A percentile compares a stretch with the other conserved stretches of the same genome.
phyloP scores from a whole-genome alignment of 2,888 invertebrate genomes.

The Prenolepis imparis region DNA sequence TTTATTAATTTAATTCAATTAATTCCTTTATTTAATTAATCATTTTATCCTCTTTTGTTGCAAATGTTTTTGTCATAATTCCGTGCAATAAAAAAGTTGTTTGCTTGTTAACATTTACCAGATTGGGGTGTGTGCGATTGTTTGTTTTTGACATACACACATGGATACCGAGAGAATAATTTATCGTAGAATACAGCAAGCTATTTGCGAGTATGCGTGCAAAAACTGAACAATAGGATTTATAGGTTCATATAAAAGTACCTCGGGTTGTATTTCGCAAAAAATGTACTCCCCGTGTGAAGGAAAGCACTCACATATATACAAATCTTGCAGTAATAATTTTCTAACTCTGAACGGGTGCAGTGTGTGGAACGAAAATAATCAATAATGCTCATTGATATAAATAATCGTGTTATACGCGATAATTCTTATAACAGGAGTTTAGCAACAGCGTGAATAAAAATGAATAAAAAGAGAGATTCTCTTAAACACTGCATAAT shows the following conservation, averaged over 20 bases:
- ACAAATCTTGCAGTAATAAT: slow-evolving; percentile 5
- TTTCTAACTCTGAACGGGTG: neutral
- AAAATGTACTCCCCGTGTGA: slow-evolving; percentile 6
- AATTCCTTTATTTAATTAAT: slow-evolving; percentile 34
- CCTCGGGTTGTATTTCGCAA: slow-evolving; percentile 18
- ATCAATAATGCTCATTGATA: slow-evolving; percentile 19
- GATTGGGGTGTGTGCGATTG: slow-evolving; percentile 25
- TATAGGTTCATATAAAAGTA: slow-evolving; percentile 30
- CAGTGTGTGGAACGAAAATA: neutral
- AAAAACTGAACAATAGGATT: slow-evolving; percentile 41
- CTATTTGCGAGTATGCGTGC: slow-evolving; percentile 4
- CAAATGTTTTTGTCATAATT: neutral
- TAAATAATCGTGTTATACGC: neutral
- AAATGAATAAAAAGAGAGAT: neutral
- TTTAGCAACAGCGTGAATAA: neutral
- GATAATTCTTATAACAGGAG: neutral
- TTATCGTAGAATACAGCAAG: slow-evolving; percentile 1
- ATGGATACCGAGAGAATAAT: slow-evolving; percentile 14
- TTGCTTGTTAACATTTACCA: slow-evolving; percentile 24
- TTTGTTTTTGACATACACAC: slow-evolving; percentile 30
- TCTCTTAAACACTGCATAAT: neutral
- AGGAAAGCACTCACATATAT: neutral
- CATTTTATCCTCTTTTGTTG: neutral
- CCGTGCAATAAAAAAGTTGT: neutral
- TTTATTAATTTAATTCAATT: slow-evolving; percentile 38